Conservation (phyloP, 2,888 invertebrate genomes). For the Apocheima hispidaria region DNA sequence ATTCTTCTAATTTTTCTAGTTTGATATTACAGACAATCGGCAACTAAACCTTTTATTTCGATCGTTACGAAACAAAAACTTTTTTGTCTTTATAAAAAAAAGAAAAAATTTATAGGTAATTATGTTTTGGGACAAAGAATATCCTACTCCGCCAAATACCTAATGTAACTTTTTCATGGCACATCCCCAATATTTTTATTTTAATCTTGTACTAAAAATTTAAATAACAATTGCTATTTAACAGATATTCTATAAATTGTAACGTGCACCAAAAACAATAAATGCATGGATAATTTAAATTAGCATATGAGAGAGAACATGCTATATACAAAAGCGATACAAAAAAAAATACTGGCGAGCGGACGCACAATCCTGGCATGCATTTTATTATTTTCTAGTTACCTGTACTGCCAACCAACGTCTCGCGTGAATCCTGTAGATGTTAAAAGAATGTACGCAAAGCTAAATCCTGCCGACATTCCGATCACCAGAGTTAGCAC, state of each 20-base stretch:
- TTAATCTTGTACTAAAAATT: too few species aligned
- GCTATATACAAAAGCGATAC: background rate
- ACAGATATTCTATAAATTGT: background rate
- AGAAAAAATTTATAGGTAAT: too few species aligned
- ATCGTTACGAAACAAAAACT: too few species aligned
- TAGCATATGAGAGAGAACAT: background rate
- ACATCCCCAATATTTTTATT: too few species aligned
- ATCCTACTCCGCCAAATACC: too few species aligned
- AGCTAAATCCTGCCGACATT: conserved; percentile 91
- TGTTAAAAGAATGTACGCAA: conserved; percentile 90
- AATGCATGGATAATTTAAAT: background rate
- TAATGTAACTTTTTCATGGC: too few species aligned
- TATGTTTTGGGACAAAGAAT: too few species aligned
- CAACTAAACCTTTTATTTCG: too few species aligned
- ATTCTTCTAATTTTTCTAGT: too few species aligned
- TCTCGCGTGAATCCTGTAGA: conserved; percentile 83
- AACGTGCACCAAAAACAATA: background rate
- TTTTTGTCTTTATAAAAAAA: too few species aligned
- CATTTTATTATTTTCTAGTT: conserved; percentile 62
- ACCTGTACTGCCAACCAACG: conserved; percentile 80
- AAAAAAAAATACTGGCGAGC: background rate
- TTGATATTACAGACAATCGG: too few species aligned
- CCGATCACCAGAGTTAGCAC: conserved; percentile 90
- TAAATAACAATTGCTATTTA: background rate
- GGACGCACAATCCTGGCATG: conserved; percentile 43